A percentile compares a stretch with the other conserved stretches of the same genome.
Conservation (phyloP, 2,113 vertebrate species). For the Mesitornis unicolor region DNA sequence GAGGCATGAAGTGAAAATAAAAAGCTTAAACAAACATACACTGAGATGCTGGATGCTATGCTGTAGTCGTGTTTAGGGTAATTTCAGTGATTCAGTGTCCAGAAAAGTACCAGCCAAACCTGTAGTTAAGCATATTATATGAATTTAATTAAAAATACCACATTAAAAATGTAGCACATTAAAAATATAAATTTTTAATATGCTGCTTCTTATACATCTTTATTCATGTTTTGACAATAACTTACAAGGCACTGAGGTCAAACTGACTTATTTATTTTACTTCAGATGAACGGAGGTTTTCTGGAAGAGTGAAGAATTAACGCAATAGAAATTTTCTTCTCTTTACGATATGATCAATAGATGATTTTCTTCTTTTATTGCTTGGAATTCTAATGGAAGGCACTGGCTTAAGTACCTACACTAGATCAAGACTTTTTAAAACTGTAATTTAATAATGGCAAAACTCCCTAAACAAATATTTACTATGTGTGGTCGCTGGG, state of each 20-base stretch:
- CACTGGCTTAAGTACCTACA: not conserved
- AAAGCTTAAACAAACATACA: not conserved
- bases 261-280: not conserved
- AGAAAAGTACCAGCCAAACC: not conserved
- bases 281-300: not conserved
- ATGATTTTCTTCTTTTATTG: not conserved
- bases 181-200: not conserved
- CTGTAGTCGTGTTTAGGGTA: not conserved
- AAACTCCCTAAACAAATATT: not conserved
- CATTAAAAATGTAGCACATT: not conserved
- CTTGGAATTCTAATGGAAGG: not conserved
- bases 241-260: not conserved
- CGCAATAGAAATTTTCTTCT: not conserved
- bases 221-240: not conserved
- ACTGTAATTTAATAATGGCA: not conserved
- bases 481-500: not conserved
- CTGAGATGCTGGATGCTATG: not conserved
- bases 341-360: not conserved
- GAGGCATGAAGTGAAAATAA: not conserved
- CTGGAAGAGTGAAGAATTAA: not conserved
- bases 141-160: not conserved
- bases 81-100: not conserved
- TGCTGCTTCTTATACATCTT: not conserved
- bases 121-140: not conserved
- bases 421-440: not conserved